Evolutionary conservation across 1,140 invertebrate genomes (phyloP), one percentile per base, ranked within the genome.

Genomic region (Cherax quadricarinatus): DNA sequence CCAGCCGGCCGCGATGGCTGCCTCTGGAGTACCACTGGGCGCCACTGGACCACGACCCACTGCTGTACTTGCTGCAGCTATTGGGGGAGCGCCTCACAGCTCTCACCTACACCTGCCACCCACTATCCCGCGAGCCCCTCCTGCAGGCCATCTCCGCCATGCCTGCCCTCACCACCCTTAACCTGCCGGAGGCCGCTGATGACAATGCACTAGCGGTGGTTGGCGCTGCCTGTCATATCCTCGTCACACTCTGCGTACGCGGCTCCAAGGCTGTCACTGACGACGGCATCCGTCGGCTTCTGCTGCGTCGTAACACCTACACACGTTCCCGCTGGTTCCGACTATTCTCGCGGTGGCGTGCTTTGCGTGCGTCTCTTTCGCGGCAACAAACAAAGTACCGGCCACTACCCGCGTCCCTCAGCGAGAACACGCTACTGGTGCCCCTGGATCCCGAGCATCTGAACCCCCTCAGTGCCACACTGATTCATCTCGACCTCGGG

Each of bases 21-120:
- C 89, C 89, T 14, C 62, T 91, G 16, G 89, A 91, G 41, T 91
- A 91, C 89, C 89, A 91, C 78, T 91, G 89, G 89, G 89, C 89
- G 16, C 89, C 89, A 21, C 78, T 91, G 21, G 89, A 91, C 48
- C 89, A 91, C 78, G 89, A 91, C 79, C 89, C 89, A 10, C 89
- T 91, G 89, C 60, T 91, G 89, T 62, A 62, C 24, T 48, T 91
- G 84, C 75, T 91, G 84, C 14, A 79, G 30, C 84, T 91, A 78
- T 53, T 91, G 30, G 89, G 89, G 30, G 24, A n/a, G 21, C 73
- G 75, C 73, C 89, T 91, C 41, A 91, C 89, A 41, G 30, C 85
- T 60, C 75, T 91, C 78, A 86, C 89, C 75, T 91, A 91, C 84
- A 91, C 53, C 9, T 86, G 83, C 75, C 89, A 91, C 24, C 89